phyloP scores from a whole-genome alignment of 2,888 invertebrate species.

The Agonopterix subpropinquella region DNA sequence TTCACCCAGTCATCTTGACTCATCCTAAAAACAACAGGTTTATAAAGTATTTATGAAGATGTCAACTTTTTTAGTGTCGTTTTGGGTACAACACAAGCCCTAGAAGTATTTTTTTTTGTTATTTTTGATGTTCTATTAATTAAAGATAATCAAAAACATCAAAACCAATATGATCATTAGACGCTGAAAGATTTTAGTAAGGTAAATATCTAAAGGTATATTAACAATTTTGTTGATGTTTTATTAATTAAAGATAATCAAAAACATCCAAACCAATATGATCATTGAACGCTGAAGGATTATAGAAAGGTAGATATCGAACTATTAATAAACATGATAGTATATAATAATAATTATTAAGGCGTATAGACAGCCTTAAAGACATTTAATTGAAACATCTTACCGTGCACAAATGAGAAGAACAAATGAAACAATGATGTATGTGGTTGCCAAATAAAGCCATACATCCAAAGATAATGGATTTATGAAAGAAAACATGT shows the following conservation, averaged over 20 bases:
- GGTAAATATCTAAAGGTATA: background rate
- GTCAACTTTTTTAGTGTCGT: no score
- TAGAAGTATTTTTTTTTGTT: no score
- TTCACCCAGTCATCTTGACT: conserved; percentile 96
- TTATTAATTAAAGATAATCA: no score
- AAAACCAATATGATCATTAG: no score
- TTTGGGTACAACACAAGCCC: no score
- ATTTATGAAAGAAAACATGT: conserved; percentile 90
- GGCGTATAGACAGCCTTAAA: background rate
- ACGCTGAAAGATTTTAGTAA: background rate
- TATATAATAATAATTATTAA: background rate
- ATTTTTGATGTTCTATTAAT: no score
- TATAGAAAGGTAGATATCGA: background rate
- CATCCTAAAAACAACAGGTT: conserved; percentile 69
- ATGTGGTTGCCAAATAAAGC: conserved; percentile 91
- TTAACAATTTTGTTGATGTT: background rate
- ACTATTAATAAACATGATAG: background rate
- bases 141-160: no score
- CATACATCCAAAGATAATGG: conserved; percentile 90
- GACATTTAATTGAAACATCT: conserved; percentile 11
- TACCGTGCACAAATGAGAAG: conserved; percentile 88
- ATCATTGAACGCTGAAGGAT: no score
- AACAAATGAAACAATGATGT: conserved; percentile 87
- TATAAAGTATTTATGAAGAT: background rate
- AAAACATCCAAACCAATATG: no score